Base-by-base conservation (phyloP, 2,888 invertebrate genomes). In the Cerastis rubricosa region DNA sequence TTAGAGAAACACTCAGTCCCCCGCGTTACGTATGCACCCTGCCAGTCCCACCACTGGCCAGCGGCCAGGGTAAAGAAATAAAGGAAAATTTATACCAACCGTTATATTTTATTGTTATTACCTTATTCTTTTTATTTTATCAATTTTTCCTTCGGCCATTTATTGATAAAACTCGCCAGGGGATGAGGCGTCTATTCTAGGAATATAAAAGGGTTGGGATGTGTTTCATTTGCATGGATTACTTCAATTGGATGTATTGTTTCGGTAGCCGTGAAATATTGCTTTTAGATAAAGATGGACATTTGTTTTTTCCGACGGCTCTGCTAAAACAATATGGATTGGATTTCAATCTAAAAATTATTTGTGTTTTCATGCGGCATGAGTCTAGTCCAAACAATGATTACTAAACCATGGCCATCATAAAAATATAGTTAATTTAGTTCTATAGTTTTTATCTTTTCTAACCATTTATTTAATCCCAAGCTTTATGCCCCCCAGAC, bases 41-140 rank as follows among this genome's bases (percentile, higher is more conserved):
- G 89, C 74, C 83, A 69, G 43, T 72, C 91, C 91, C 88, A 87
- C 70, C 80, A 70, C 91, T 91, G 92, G 84, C 85, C 90, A 91
- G 87, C 91, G 91, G 90, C 91, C 92, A 91, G 90, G 84, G 89
- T 89, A 89, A 74, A 63, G 89, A 92, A 92, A 94, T 93, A 94
- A 92, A 93, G 89, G 91, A 85, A 89, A 93, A 94, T 94, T 88
- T 88, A 88, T 88, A 84, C 85, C 91, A 92, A 94, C 93, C 92
- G 94, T 95, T 95, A 95, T 95, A 91, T 94, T 95, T 95, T 95
- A 95, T 95, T 94, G 95, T 95, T 95, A 95, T 95, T 91, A 91
- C 93, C 85, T 83, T 89, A 89, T 89, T 88, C 87, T 87, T 90
- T 92, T 91, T 92, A 92, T 94, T 93, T 93, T 94, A 94, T 94